Evolutionary conservation across 2,888 invertebrate genomes (phyloP), one percentile per base, ranked within the genome.

Genomic region (Cantharis rufa): DNA sequence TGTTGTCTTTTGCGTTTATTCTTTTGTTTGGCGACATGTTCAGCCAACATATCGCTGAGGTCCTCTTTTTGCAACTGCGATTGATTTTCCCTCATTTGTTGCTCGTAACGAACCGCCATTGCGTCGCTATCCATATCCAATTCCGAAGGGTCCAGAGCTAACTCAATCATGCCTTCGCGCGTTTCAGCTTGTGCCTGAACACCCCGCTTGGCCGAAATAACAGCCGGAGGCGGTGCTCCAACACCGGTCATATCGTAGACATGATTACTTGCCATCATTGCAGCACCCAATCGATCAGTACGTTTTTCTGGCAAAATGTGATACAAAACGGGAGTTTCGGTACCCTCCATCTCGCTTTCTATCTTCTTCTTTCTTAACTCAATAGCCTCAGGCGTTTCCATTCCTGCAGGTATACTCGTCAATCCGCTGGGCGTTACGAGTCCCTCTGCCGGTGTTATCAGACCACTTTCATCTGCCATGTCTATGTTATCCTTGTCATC

Each of bases 181-280:
- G 91, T 91, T 48, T 87, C 85, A n/a, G 69, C 61, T 16, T 62
- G 62, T 3, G 86, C 80, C 66, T 85, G 82, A 10, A 87, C 88
- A 81, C 89, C 80, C 77, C 85, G 82, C 72, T 83, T 86, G 79
- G 81, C 87, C 81, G 80, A 88, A 24, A 89, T 88, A 1, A 89
- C 89, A 5, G 91, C 91, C 1, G 90, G 89, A 24, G 92, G 90
- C 7, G 90, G 90, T 74, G 89, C 90, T 10, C 90, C 90, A 10
- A 92, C 93, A 21, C 92, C 92, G 62, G 94, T 92, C 89, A 99
- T 93, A 86, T 99, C 99, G 87, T 99, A 99, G 0, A 98, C 97
- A 88, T 99, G 99, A 0, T 97, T 97, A 68, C 98, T 98, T 3
- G 95, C 99, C 98, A 99, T 98, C 98, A 99, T 98, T 0, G 94